phyloP scores from a whole-genome alignment of 64 coral and sea anemone genomes.

The Acropora yongei region DNA sequence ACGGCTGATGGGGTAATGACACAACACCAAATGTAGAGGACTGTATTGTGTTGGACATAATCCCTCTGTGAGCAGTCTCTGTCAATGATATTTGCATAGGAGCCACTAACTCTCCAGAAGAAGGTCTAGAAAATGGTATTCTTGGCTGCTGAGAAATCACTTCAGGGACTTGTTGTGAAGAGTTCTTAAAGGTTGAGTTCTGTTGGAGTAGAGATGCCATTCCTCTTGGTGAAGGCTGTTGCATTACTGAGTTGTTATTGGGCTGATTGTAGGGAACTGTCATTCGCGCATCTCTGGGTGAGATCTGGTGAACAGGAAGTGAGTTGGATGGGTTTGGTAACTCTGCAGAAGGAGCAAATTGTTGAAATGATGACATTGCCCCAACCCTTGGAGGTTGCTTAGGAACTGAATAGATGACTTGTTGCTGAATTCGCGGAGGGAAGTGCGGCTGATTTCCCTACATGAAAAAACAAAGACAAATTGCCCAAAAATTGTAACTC shows the following conservation, averaged over 20 bases:
- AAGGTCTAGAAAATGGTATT: neutral
- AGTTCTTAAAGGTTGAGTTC: neutral
- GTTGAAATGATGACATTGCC: neutral
- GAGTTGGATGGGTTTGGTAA: neutral
- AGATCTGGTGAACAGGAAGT: neutral
- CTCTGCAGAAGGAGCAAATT: neutral
- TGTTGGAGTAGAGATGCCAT: neutral
- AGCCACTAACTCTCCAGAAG: too few relatives aligned
- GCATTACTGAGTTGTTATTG: neutral
- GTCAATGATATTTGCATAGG: neutral
- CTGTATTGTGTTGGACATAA: neutral
- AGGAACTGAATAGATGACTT: neutral
- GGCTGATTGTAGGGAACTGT: neutral
- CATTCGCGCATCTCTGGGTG: neutral
- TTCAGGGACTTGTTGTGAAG: neutral
- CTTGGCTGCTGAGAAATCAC: neutral
- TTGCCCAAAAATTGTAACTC: neutral
- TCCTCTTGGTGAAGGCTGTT: neutral
- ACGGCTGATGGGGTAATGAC: neutral
- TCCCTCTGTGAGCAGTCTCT: too few relatives aligned
- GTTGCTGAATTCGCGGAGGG: conserved; percentile 14
- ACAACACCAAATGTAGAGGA: neutral
- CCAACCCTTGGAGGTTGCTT: neutral
- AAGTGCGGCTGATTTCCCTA: conserved; percentile 13
- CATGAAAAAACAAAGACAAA: neutral